A percentile compares a stretch with the other conserved stretches of the same genome.
These are phyloP conservation scores for Mycteria americana DNA, from an alignment of 2,797 vertebrate genomes.

Conservation along the genomic window DNA sequence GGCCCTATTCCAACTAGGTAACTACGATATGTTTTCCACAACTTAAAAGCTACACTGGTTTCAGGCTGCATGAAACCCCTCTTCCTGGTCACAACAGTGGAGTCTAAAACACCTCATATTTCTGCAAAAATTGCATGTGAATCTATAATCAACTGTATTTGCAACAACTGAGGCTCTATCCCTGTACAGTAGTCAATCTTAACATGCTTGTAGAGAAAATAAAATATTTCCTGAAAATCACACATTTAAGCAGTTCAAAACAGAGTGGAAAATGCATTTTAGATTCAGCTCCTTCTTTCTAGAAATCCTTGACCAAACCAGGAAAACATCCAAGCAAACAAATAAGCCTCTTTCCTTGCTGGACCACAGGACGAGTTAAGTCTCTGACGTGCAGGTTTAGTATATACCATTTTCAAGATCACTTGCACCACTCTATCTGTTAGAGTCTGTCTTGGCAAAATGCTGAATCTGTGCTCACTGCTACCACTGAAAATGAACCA, in stretches of 20 bases:
- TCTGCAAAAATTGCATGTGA: background rate
- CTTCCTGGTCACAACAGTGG: background rate
- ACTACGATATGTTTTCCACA: background rate
- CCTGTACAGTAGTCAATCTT: background rate
- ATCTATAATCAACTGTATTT: background rate
- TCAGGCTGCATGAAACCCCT: background rate
- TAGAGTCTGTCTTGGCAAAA: background rate
- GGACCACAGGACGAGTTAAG: background rate
- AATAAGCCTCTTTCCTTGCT: background rate
- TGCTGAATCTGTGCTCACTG: background rate
- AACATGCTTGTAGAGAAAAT: background rate
- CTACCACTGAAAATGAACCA: background rate
- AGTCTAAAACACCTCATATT: background rate
- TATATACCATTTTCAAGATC: background rate
- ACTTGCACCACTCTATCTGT: no score
- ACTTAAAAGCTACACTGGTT: background rate
- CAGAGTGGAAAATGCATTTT: background rate
- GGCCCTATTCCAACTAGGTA: background rate
- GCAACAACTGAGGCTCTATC: background rate
- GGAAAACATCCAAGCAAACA: background rate
- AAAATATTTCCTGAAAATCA: background rate
- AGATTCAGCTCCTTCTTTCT: background rate
- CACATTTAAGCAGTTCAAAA: background rate
- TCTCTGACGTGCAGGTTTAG: background rate
- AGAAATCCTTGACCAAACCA: background rate